A percentile compares a stretch with the other conserved stretches of the same genome.
Evolutionary conservation across 2,888 invertebrate genomes (phyloP).

Genomic region (Polylopha cassiicola): DNA sequence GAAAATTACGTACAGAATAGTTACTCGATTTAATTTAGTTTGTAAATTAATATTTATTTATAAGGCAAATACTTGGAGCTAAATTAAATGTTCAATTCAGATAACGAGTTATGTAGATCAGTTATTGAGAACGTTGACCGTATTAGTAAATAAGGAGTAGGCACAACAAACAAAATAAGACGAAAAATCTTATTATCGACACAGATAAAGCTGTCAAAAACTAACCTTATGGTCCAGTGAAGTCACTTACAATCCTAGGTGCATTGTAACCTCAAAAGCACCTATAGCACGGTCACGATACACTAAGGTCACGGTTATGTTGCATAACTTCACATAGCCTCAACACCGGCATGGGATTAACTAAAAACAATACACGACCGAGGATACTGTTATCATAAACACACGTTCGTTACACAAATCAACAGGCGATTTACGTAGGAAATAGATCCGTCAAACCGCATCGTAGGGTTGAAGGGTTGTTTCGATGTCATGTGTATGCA

Average conservation of each 20-base stretch:
- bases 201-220: constrained; percentile 52
- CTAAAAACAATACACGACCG: constrained; percentile 64
- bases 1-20: too few relatives aligned
- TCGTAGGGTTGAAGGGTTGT: constrained; percentile 54
- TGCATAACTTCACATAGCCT: constrained; percentile 69
- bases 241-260: constrained; percentile 72
- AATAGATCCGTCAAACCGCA: constrained; percentile 57
- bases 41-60: too few relatives aligned
- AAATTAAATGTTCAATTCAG: too few relatives aligned
- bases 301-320: constrained; percentile 74
- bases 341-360: constrained; percentile 55
- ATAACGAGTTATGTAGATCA: too few relatives aligned
- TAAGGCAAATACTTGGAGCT: too few relatives aligned
- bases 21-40: too few relatives aligned
- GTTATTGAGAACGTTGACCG: too few relatives aligned
- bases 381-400: constrained; percentile 74
- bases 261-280: constrained; percentile 76
- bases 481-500: constrained; percentile 61
- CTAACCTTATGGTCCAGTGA: constrained; percentile 74
- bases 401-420: constrained; percentile 71
- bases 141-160: constrained; percentile 26
- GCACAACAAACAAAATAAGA: constrained; percentile 34
- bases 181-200: constrained; percentile 51
- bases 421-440: constrained; percentile 60
- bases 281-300: constrained; percentile 65